Base-by-base conservation (phyloP, 2,888 invertebrate genomes). In the Netelia virgata region DNA sequence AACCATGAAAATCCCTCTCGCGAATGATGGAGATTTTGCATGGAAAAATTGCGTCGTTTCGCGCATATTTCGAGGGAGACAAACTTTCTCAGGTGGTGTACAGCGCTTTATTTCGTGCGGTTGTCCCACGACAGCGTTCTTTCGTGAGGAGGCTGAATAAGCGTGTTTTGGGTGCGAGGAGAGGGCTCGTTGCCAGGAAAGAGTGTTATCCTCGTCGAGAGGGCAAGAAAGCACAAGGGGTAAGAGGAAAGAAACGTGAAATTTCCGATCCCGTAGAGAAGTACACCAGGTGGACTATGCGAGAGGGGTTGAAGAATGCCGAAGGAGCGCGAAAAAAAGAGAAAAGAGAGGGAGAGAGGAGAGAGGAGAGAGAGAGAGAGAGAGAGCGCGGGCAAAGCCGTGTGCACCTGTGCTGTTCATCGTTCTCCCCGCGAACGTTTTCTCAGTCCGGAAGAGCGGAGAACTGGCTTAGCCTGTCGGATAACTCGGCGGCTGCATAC, bases 201-300 rank as follows among this genome's bases (percentile, higher is more conserved):
- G 69, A 53, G 78, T 73, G 66, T 69, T 63, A 41, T 11, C 10
- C 18, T 16, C 11, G 61, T 57, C 16, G 18, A 10, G 18, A 14
- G 50, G 36, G 47, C 47, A 41, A 70, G 61, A 70, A 70, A 61
- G 53, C 50, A 36, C 20, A 28, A 41, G 59, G 20, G 20, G 61
- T 36, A 8, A 6, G 36, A 47, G 66, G 11, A 64, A 36, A 68
- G 47, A 23, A 64, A 23, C 68, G 53, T 18, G 68, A 61, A 47
- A 70, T 57, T 57, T 20, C 59, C 59, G 57, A 18, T 23, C 41
- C 9, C 36, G 43, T 64, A 55, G 68, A 66, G 59, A 78, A 74
- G 78, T 36, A 74, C 84, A 84, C 84, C 84, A 84, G 84, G 78
- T 84, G 84, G 82, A 78, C 47, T 77, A 53, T 50, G 74, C 20